Percentiles rank a stretch among this genome's conserved stretches.
Conservation (phyloP, 2,797 vertebrate species). For the Lutjanus argentimaculatus region DNA sequence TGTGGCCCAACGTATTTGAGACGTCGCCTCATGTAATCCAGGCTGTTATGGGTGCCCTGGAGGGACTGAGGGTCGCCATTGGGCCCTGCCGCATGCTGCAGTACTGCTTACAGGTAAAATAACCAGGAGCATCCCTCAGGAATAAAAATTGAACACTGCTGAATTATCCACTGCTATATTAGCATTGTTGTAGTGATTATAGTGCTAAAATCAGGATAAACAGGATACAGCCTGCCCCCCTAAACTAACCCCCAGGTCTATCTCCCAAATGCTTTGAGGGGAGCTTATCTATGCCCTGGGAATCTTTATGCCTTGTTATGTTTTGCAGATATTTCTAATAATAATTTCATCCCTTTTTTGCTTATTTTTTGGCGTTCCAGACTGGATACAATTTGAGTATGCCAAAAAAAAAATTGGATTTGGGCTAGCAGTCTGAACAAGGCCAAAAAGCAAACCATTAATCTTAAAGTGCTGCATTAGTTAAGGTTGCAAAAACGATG, state of each 20-base stretch:
- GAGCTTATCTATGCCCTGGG: too few species aligned
- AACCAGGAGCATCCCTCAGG: not conserved
- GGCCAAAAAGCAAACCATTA: not conserved
- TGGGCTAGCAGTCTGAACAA: too few species aligned
- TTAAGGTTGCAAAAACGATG: not conserved
- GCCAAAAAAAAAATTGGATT: too few species aligned
- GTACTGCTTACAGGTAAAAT: conserved; percentile 95
- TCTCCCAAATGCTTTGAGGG: too few species aligned
- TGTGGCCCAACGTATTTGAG: conserved; percentile 99
- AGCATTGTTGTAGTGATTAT: not conserved
- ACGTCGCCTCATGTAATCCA: conserved; percentile 99
- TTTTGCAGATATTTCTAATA: too few species aligned
- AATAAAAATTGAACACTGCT: not conserved
- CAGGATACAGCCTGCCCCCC: too few species aligned
- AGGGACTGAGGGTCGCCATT: conserved; percentile 96
- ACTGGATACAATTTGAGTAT: too few species aligned
- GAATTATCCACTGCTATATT: not conserved
- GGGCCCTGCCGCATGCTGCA: conserved; percentile 99
- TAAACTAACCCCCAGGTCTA: too few species aligned
- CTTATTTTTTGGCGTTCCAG: too few species aligned
- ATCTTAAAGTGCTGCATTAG: not conserved
- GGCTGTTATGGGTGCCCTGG: conserved; percentile 98
- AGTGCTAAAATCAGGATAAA: not conserved
- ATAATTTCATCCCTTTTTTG: too few species aligned
- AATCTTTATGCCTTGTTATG: too few species aligned